Conservation (phyloP, 2,888 invertebrate species). For the Malacosoma neustria region DNA sequence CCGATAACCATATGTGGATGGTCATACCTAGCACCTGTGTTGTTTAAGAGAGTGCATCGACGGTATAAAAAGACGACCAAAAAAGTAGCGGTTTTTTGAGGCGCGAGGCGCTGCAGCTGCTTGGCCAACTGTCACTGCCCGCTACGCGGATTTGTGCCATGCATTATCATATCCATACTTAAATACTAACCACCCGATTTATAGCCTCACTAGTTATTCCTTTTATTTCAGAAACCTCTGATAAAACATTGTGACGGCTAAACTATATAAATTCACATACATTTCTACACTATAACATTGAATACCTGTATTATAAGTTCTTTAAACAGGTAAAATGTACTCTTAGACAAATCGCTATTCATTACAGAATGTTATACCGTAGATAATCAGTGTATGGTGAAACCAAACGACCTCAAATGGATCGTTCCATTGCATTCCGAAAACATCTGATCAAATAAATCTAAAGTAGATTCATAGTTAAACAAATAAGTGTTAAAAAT, state of each 20-base stretch:
- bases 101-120: constrained; percentile 67
- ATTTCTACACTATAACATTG: too few relatives aligned
- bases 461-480: constrained; percentile 31
- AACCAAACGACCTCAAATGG: constrained; percentile 15
- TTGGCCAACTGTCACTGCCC: constrained; percentile 63
- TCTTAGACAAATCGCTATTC: neutral
- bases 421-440: constrained; percentile 32
- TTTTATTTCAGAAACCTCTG: neutral
- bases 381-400: constrained; percentile 26
- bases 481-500: neutral
- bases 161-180: constrained; percentile 53
- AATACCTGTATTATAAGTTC: too few relatives aligned
- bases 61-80: constrained; percentile 63
- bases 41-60: constrained; percentile 68
- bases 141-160: constrained; percentile 53
- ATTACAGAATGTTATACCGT: constrained; percentile 9
- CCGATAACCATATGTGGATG: constrained; percentile 69
- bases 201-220: constrained; percentile 25
- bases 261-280: neutral
- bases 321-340: neutral
- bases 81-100: constrained; percentile 69
- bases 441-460: constrained; percentile 67
- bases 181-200: constrained; percentile 37
- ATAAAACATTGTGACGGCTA: neutral
- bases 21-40: constrained; percentile 71